A percentile compares a stretch with the other conserved stretches of the same genome.
Conservation (phyloP, 2,888 invertebrate genomes). For the Sturmia bella region DNA sequence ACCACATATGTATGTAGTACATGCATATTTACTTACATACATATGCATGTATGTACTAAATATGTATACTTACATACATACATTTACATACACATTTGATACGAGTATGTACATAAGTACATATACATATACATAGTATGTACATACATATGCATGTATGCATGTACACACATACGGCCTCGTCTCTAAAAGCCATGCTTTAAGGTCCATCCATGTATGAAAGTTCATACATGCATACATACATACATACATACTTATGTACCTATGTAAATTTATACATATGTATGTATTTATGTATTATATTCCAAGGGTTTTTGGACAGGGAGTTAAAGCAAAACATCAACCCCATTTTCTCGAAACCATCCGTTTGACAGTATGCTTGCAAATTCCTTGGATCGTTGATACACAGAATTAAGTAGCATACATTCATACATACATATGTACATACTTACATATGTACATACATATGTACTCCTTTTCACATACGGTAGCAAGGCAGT, state of each 20-base stretch:
- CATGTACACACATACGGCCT: neutral
- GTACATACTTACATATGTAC: neutral
- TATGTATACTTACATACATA: neutral
- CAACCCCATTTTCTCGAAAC: too few relatives aligned
- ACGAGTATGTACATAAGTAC: neutral
- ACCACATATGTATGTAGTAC: neutral
- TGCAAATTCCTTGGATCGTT: too few relatives aligned
- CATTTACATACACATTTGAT: too few relatives aligned
- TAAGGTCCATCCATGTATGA: too few relatives aligned
- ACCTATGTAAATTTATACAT: neutral
- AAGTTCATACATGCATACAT: neutral
- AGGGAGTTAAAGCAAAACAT: too few relatives aligned
- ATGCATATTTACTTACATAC: neutral
- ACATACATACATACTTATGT: neutral
- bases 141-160: neutral
- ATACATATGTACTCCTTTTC: neutral
- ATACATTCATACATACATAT: slow-evolving; percentile 4
- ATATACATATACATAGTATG: neutral
- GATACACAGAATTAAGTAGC: too few relatives aligned
- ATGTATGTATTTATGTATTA: neutral
- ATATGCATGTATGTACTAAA: neutral
- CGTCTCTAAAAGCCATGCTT: too few relatives aligned
- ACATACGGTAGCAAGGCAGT: too few relatives aligned
- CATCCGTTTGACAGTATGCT: too few relatives aligned
- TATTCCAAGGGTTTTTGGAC: neutral